These are phyloP conservation scores for Tretioscincus oriximinensis DNA, from an alignment of 2,113 vertebrate species.

Conservation along the genomic window DNA sequence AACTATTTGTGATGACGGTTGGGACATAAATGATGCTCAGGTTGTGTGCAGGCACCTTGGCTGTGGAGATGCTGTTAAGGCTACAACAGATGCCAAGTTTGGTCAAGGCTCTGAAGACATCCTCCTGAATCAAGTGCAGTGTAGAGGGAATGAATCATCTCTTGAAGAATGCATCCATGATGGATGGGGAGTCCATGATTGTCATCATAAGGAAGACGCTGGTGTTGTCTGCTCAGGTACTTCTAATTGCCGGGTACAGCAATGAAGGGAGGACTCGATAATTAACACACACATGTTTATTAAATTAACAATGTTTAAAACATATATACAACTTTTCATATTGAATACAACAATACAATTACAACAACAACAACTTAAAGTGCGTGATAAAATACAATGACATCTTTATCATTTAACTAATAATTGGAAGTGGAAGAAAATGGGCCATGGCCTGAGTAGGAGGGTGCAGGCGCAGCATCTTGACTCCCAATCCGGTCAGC, in stretches of 20 bases:
- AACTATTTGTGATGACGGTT: conserved; percentile 24
- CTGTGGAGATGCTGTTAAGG: conserved; percentile 6
- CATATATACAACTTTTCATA: no score
- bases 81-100: not conserved
- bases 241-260: not conserved
- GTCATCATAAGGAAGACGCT: conserved; percentile 73
- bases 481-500: no score
- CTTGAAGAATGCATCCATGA: not conserved
- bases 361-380: no score
- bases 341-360: no score
- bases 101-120: not conserved
- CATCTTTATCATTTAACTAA: no score
- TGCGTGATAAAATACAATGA: no score
- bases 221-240: conserved; percentile 24
- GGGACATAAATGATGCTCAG: not conserved
- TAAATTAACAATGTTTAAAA: no score
- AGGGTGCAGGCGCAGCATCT: no score
- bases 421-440: no score
- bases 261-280: no score
- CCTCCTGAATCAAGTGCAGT: not conserved
- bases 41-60: conserved; percentile 25
- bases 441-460: no score
- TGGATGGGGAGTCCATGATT: conserved; percentile 3
- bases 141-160: conserved; percentile 5
- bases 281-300: no score